Evolutionary conservation across 1,140 invertebrate species (phyloP), one percentile per base, ranked within the genome.

Genomic region (Megalonaias nervosa): DNA sequence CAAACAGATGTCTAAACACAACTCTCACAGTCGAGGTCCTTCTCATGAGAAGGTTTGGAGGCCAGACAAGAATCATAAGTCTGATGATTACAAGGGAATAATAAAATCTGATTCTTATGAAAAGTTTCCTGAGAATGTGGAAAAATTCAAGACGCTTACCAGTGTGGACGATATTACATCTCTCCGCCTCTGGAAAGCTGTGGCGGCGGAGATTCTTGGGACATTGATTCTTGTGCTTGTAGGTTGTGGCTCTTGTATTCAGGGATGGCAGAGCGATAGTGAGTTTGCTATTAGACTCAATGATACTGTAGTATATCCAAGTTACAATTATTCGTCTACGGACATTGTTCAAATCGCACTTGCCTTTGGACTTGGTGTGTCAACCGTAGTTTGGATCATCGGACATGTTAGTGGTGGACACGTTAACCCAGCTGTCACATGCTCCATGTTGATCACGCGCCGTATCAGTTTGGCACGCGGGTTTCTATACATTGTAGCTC

Each of bases 321-420:
- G 38, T 48, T 48, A 48, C 38, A 48, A 48, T 48, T 48, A 48
- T 48, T 48, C 38, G 9, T 19, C 60, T n/a, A 62, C 60, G 23
- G 60, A 62, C 60, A 23, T 62, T 62, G 60, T 62, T 62, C 60
- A 62, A 62, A 62, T 62, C 23, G 60, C 60, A 19, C 60, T 62
- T 19, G 23, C 60, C 6, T 62, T 62, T 23, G 60, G 60, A n/a
- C 23, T 62, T 23, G 5, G 19, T 62, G 60, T 62, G 60, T 19
- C 60, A 19, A n/a, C 60, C 60, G 60, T 14, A 19, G 60, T 62
- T 23, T 62, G 60, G 60, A 62, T 62, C 14, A 23, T 62, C 9
- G 60, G 60, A 9, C 60, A 62, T 14, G 23, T 62, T 62, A 62
- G 60, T 23, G 60, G 60, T 23, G 60, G 60, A 19, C 60, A 62